These are phyloP conservation scores for Thera obeliscata DNA, from an alignment of 2,888 invertebrate genomes.

Conservation along the genomic window DNA sequence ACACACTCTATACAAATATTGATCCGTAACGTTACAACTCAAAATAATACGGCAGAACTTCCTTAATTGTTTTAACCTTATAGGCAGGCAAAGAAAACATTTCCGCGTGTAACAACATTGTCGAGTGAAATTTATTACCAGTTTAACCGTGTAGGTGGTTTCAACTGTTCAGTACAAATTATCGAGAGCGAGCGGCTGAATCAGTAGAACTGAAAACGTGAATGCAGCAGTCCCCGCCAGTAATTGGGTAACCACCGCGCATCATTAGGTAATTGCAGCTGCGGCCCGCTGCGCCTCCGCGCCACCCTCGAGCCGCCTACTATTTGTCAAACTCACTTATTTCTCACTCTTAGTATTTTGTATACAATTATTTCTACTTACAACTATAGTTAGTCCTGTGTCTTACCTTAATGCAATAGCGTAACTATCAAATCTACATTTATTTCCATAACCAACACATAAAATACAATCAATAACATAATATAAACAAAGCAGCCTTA, in stretches of 20 bases:
- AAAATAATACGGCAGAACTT: slow-evolving; percentile 27
- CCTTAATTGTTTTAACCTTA: slow-evolving; percentile 31
- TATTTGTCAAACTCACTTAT: slow-evolving; percentile 39
- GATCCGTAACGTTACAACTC: slow-evolving; percentile 17
- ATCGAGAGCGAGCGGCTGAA: slow-evolving; percentile 56
- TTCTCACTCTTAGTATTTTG: slow-evolving; percentile 26
- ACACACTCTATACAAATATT: slow-evolving; percentile 6
- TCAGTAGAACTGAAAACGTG: slow-evolving; percentile 72
- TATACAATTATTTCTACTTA: too few relatives aligned
- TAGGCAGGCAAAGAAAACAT: slow-evolving; percentile 33
- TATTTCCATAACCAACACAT: too few relatives aligned
- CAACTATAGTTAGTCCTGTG: too few relatives aligned
- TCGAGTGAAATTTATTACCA: slow-evolving; percentile 33
- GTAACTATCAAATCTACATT: too few relatives aligned
- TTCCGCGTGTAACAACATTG: slow-evolving; percentile 37
- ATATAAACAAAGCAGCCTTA: too few relatives aligned
- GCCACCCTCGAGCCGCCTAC: slow-evolving; percentile 35
- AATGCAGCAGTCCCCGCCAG: slow-evolving; percentile 62
- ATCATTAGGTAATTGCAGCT: slow-evolving; percentile 81
- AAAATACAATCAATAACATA: too few relatives aligned
- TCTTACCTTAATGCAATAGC: too few relatives aligned
- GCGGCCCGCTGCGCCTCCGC: slow-evolving; percentile 52
- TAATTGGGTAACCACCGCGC: slow-evolving; percentile 78
- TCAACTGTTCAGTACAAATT: slow-evolving; percentile 54
- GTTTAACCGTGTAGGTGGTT: slow-evolving; percentile 33